Evolutionary conservation across 2,797 vertebrate genomes (phyloP).

Genomic region (Percopsis omiscomaycus): DNA sequence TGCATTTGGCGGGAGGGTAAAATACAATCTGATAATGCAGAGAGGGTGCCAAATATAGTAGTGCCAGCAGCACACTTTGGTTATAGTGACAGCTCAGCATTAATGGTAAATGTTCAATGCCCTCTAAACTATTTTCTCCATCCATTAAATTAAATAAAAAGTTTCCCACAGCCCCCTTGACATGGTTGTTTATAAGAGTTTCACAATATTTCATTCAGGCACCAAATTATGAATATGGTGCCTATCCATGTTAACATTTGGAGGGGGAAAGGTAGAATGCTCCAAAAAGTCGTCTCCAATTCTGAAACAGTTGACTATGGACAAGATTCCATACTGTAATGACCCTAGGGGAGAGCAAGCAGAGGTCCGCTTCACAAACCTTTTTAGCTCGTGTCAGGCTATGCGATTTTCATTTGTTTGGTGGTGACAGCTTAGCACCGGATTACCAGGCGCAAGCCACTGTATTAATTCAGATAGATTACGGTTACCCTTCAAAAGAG

Average conservation of each 20-base stretch:
- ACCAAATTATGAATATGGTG: constrained; percentile 74
- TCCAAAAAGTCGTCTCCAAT: constrained; percentile 69
- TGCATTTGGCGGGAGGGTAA: neutral
- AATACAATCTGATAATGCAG: neutral
- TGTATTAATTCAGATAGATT: constrained; percentile 77
- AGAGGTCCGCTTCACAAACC: constrained; percentile 60
- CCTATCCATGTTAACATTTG: constrained; percentile 63
- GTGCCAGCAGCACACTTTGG: constrained; percentile 6
- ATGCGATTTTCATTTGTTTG: constrained; percentile 77
- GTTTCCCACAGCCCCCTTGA: constrained; percentile 38
- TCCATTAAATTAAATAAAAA: constrained; percentile 16
- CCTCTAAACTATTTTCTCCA: neutral
- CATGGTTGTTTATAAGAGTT: constrained; percentile 52
- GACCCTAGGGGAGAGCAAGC: constrained; percentile 67
- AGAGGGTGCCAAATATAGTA: neutral
- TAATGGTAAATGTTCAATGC: too few relatives aligned
- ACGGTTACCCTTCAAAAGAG: constrained; percentile 59
- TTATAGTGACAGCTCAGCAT: neutral
- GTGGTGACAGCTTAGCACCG: constrained; percentile 68
- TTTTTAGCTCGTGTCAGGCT: constrained; percentile 75
- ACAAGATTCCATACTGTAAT: constrained; percentile 79
- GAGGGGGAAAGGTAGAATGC: constrained; percentile 16
- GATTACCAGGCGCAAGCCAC: constrained; percentile 68
- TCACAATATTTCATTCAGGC: constrained; percentile 68
- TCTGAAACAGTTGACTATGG: constrained; percentile 65